phyloP scores from a whole-genome alignment of 2,888 invertebrate genomes.

The Sericinus montela region DNA sequence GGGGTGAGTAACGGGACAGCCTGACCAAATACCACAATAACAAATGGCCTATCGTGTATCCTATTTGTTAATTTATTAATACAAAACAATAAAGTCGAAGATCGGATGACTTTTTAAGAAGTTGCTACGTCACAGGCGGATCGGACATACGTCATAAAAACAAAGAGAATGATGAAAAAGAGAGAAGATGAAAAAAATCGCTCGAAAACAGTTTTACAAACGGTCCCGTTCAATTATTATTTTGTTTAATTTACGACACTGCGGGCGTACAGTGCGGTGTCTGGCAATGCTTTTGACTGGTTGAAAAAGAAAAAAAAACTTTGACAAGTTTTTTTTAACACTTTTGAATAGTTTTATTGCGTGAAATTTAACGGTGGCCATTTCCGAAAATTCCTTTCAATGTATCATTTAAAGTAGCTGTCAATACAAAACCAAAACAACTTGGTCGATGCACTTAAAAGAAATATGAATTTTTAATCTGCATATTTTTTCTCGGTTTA shows the following conservation, averaged over 20 bases:
- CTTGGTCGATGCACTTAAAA: constrained; percentile 18
- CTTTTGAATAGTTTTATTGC: constrained; percentile 59
- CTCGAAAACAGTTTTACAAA: constrained; percentile 63
- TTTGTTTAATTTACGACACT: constrained; percentile 62
- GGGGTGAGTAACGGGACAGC: constrained; percentile 32
- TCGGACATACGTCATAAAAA: constrained; percentile 12
- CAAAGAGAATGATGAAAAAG: too few relatives aligned
- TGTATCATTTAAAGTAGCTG: constrained; percentile 51
- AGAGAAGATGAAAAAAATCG: constrained; percentile 49
- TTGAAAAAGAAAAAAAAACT: constrained; percentile 30
- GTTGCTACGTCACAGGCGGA: constrained; percentile 20
- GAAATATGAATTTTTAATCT: constrained; percentile 16
- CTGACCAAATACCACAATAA: constrained; percentile 36
- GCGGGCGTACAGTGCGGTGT: constrained; percentile 58
- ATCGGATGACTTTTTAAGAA: background rate
- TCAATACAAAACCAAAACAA: constrained; percentile 41
- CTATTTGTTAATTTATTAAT: background rate
- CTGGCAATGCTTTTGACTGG: constrained; percentile 46
- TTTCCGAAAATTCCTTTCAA: constrained; percentile 50
- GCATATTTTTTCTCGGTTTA: constrained; percentile 3
- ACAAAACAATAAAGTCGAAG: constrained; percentile 10
- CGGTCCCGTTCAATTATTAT: constrained; percentile 60
- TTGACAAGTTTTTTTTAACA: constrained; percentile 58
- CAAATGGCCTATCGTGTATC: constrained; percentile 27
- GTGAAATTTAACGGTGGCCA: constrained; percentile 58